A percentile compares a stretch with the other conserved stretches of the same genome.
These are phyloP conservation scores for Gyrodactylus salaris DNA, from an alignment of 1,140 invertebrate genomes.

Conservation along the genomic window DNA sequence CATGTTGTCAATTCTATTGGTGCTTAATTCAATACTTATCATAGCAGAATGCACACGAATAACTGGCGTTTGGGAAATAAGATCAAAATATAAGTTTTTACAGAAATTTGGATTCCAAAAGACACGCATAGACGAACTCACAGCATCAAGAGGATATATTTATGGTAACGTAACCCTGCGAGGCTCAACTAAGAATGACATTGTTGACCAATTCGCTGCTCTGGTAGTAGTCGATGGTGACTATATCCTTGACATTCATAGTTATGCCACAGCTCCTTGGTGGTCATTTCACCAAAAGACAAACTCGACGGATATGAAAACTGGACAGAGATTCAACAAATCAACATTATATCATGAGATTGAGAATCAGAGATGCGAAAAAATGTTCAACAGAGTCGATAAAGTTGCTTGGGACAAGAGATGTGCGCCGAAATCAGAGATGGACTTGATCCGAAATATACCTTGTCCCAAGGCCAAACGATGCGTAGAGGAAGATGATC, in stretches of 20 bases:
- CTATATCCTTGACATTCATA: slow-evolving; percentile 55
- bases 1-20: background rate
- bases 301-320: too few species aligned
- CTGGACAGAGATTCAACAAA: too few species aligned
- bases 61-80: slow-evolving; percentile 16
- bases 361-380: slow-evolving; percentile 24
- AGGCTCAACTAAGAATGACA: background rate
- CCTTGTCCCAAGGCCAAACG: slow-evolving; percentile 41
- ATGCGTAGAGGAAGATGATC: slow-evolving; percentile 50
- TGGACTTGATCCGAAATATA: slow-evolving; percentile 51
- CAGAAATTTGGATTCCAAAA: slow-evolving; percentile 82
- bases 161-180: slow-evolving; percentile 37
- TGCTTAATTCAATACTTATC: slow-evolving; percentile 10
- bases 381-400: slow-evolving; percentile 50
- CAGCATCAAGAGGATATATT: slow-evolving; percentile 50
- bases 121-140: slow-evolving; percentile 40
- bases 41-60: slow-evolving; percentile 11
- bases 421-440: slow-evolving; percentile 35
- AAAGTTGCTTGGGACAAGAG: slow-evolving; percentile 42
- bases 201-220: slow-evolving; percentile 40
- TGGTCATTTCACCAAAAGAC: slow-evolving; percentile 27
- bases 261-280: slow-evolving; percentile 30
- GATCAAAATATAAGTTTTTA: slow-evolving; percentile 53
- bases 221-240: slow-evolving; percentile 48
- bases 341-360: background rate